Evolutionary conservation across 1,140 invertebrate species (phyloP).

Genomic region (Diploscapter pachys): DNA sequence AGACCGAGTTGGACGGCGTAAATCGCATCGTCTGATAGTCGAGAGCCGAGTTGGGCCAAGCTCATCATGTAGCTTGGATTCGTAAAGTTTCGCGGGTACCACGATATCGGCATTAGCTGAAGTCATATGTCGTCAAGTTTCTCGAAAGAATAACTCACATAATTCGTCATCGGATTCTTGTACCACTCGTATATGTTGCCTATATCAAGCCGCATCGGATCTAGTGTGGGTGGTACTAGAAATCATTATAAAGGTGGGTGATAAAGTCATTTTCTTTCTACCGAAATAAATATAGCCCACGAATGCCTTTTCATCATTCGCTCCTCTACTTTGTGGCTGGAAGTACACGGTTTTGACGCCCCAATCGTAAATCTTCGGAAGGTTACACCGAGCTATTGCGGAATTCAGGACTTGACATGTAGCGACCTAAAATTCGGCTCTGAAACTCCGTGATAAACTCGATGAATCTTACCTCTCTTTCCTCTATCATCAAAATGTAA

Average conservation of each 20-base stretch:
- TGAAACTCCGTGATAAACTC: constrained; percentile 12
- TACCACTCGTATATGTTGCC: constrained; percentile 60
- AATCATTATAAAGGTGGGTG: too few species aligned
- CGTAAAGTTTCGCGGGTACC: constrained; percentile 58
- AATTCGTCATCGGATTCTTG: constrained; percentile 52
- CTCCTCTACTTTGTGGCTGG: constrained; percentile 57
- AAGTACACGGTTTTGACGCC: constrained; percentile 59
- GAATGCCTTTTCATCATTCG: constrained; percentile 58
- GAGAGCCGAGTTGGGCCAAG: constrained; percentile 30
- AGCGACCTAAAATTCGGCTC: constrained; percentile 42
- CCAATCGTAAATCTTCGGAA: constrained; percentile 59
- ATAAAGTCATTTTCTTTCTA: too few species aligned
- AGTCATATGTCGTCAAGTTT: constrained; percentile 1
- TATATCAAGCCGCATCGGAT: constrained; percentile 59
- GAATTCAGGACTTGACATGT: constrained; percentile 54
- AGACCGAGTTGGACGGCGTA: constrained; percentile 55
- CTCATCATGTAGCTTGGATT: constrained; percentile 48
- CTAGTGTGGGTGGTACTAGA: constrained; percentile 52
- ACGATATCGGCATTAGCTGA: constrained; percentile 52
- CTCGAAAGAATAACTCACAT: neutral
- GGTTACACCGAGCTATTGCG: constrained; percentile 52
- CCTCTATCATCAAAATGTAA: constrained; percentile 59
- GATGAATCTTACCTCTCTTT: constrained; percentile 44
- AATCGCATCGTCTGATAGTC: constrained; percentile 46
- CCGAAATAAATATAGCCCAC: constrained; percentile 58